Conservation (phyloP, 2,797 vertebrate genomes). For the Acanthopagrus latus region DNA sequence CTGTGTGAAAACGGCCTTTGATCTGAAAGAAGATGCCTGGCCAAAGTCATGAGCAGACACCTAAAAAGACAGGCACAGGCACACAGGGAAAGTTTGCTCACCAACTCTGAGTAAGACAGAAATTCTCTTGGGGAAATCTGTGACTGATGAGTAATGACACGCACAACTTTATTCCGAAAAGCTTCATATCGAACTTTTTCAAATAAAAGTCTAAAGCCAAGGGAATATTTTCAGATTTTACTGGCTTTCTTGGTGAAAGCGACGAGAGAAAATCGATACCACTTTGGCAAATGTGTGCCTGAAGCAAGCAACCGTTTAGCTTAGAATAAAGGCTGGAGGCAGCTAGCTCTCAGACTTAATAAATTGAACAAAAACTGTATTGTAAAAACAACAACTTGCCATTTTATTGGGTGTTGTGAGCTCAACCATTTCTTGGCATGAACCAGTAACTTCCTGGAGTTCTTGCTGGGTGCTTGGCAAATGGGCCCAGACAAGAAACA, state of each 20-base stretch:
- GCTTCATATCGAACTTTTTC: neutral
- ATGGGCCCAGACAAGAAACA: neutral
- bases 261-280: neutral
- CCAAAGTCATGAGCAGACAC: constrained; percentile 2
- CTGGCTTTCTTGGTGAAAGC: neutral
- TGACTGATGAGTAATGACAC: constrained; percentile 15
- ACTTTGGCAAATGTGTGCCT: neutral
- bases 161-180: constrained; percentile 1
- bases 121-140: neutral
- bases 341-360: neutral
- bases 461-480: too few species aligned
- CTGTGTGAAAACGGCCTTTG: constrained; percentile 31
- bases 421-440: neutral
- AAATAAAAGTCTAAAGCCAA: neutral
- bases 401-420: neutral
- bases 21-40: constrained; percentile 8
- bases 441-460: neutral
- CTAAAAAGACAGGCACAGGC: constrained; percentile 13
- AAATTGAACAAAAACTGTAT: too few species aligned
- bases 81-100: constrained; percentile 24
- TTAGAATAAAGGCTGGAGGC: neutral
- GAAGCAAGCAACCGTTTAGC: neutral
- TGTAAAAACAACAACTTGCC: neutral
- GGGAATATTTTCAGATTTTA: neutral
- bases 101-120: constrained; percentile 6